Evolutionary conservation across 53 echinoderm and acorn worm species (phyloP).

Genomic region (Paracentrotus lividus): DNA sequence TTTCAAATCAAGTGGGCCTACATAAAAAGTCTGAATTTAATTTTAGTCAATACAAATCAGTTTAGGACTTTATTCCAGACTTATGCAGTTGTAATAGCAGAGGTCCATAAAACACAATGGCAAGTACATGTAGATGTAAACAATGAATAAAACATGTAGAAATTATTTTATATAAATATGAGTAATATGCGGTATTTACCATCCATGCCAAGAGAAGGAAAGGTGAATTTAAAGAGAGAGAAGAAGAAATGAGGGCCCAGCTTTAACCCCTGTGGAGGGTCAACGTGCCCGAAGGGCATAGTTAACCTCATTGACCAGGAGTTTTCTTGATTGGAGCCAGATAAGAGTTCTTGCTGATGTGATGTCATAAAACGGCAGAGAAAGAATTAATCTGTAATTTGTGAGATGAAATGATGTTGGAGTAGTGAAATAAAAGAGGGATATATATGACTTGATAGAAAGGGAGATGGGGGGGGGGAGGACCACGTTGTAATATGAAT

Average conservation of each 20-base stretch:
- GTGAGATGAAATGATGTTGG: background rate
- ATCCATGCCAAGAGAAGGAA: background rate
- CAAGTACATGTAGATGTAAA: too few species aligned
- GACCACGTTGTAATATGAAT: background rate
- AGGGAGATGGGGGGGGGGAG: background rate
- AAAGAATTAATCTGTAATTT: background rate
- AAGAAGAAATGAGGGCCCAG: background rate
- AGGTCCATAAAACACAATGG: too few species aligned
- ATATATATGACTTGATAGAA: background rate
- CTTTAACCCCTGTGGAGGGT: conserved; percentile 50
- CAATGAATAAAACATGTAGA: too few species aligned
- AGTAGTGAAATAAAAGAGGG: background rate
- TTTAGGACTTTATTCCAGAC: too few species aligned
- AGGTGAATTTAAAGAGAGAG: background rate
- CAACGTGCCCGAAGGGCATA: conserved; percentile 53
- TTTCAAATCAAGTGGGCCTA: too few species aligned
- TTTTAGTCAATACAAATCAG: background rate
- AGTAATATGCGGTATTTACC: conserved; percentile 22
- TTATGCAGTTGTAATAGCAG: too few species aligned
- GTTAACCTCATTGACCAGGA: conserved; percentile 69
- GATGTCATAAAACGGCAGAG: conserved; percentile 34
- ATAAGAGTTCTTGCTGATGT: conserved; percentile 55
- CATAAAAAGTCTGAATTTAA: too few species aligned
- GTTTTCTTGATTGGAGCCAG: conserved; percentile 66
- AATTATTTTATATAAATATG: background rate